Conservation (phyloP, 1,140 invertebrate genomes). For the Hermatobates lingyangjiaoensis region DNA sequence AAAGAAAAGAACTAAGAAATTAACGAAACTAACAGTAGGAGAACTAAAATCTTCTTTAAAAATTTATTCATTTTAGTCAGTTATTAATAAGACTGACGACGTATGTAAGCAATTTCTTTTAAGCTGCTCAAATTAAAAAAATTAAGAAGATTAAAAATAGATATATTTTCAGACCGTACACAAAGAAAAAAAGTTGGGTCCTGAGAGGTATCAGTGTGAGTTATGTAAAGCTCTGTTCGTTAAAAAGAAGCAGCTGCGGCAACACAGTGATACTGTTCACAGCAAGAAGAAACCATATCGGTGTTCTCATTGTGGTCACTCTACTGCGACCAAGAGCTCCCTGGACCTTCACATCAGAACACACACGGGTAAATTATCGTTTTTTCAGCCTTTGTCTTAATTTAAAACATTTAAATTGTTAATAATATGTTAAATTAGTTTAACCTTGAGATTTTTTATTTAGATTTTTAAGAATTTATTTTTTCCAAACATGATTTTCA, state of each 20-base stretch:
- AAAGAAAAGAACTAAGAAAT: too few relatives aligned
- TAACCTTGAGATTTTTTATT: too few relatives aligned
- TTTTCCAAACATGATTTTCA: too few relatives aligned
- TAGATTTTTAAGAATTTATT: too few relatives aligned
- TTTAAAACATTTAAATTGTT: not conserved
- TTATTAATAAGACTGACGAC: too few relatives aligned
- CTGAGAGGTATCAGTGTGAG: conserved; percentile 26
- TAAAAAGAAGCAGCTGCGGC: conserved; percentile 33
- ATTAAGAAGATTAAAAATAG: too few relatives aligned
- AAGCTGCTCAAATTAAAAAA: too few relatives aligned
- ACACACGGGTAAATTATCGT: conserved; percentile 36
- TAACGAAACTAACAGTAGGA: too few relatives aligned
- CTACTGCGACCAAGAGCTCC: conserved; percentile 36
- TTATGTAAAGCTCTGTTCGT: conserved; percentile 38
- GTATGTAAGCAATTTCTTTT: too few relatives aligned
- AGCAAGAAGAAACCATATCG: conserved; percentile 44
- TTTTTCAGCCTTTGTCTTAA: not conserved
- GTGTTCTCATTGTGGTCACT: conserved; percentile 52
- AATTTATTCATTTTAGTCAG: too few relatives aligned
- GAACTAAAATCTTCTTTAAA: too few relatives aligned
- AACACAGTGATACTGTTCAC: conserved; percentile 43
- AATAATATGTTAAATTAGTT: not conserved
- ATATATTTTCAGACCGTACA: conserved; percentile 19
- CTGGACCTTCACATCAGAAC: conserved; percentile 50
- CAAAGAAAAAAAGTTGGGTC: conserved; percentile 13